Base-by-base conservation (phyloP, 2,113 vertebrate species). In the Cebus imitator region DNA sequence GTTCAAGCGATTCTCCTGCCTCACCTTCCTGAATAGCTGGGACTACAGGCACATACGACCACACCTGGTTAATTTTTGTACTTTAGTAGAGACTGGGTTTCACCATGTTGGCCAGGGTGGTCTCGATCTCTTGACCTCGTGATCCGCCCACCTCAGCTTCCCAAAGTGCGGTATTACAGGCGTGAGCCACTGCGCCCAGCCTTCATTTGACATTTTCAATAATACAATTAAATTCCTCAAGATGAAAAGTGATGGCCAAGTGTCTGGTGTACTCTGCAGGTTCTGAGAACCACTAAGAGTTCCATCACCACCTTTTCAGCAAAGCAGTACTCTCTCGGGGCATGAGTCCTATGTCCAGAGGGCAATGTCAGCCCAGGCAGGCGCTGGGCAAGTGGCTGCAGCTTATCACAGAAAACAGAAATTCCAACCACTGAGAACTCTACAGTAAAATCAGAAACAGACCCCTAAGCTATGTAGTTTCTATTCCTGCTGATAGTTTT, bases 71-170 rank as follows among this genome's bases (percentile, higher is more conserved):
- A n/a, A n/a, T n/a, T n/a, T n/a, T n/a, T n/a, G n/a, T n/a, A n/a
- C n/a, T n/a, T n/a, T 61, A 27, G 58, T 27, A 61, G 58, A 61
- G 58, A 27, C 27, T 2, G 58, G 25, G 58, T 61, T 61, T 61
- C 58, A 61, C 25, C 27, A 30, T 61, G 25, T 61, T 61, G 58
- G 58, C 25, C 5, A 11, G 11, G 25, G 11, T 61, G 25, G 58
- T 61, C 58, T 61, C 1, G 0, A 61, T 27, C 11, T 30, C 25
- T 5, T 27, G 11, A 30, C 5, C 25, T 61, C 12, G 25, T 30
- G 58, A 61, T 61, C 58, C 11, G 30, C 25, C 25, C 11, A 2
- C 58, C 25, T 30, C 0, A 11, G 58, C 11, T 5, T 61, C 58
- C 58, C 58, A 61, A 6, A 61, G 25, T 13, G 58, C 58, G 25